A percentile compares a stretch with the other conserved stretches of the same genome.
These are phyloP conservation scores for Drosophila dunni DNA, from an alignment of 1,140 invertebrate genomes.

Conservation along the genomic window DNA sequence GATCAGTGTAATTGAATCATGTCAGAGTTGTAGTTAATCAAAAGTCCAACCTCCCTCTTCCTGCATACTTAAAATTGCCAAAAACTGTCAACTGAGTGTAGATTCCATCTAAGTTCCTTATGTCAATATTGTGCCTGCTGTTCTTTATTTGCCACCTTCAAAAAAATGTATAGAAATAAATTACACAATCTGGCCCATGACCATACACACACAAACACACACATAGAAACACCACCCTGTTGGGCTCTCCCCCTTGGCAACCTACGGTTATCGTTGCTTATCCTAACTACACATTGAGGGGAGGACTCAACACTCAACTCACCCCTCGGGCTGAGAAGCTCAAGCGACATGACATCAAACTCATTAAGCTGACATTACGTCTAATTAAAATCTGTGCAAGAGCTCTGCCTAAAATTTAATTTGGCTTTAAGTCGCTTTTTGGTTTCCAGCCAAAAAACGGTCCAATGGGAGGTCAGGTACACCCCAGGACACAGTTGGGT, in stretches of 20 bases:
- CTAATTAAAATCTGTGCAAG: slow-evolving; percentile 69
- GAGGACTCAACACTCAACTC: slow-evolving; percentile 15
- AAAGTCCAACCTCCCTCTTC: not conserved
- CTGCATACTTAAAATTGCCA: not conserved
- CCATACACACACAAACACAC: slow-evolving; percentile 16
- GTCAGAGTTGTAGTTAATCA: not conserved
- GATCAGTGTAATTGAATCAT: not conserved
- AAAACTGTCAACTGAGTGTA: slow-evolving; percentile 18
- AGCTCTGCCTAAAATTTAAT: slow-evolving; percentile 49
- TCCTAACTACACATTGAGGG: slow-evolving; percentile 18
- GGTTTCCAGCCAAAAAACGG: slow-evolving; percentile 4
- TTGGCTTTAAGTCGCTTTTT: slow-evolving; percentile 40
- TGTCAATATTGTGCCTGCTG: slow-evolving; percentile 34
- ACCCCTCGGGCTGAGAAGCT: not conserved
- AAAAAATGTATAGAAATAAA: slow-evolving; percentile 1
- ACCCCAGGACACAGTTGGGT: not conserved
- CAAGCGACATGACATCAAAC: slow-evolving; percentile 46
- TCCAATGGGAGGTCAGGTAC: not conserved
- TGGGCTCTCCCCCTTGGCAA: not conserved
- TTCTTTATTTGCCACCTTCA: slow-evolving; percentile 9
- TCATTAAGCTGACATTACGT: slow-evolving; percentile 71
- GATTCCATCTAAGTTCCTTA: slow-evolving; percentile 20
- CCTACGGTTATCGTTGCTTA: slow-evolving; percentile 3
- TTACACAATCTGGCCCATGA: slow-evolving; percentile 2
- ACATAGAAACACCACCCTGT: not conserved